Evolutionary conservation across 92 coral and sea anemone species (phyloP).

Genomic region (Porites lobata): DNA sequence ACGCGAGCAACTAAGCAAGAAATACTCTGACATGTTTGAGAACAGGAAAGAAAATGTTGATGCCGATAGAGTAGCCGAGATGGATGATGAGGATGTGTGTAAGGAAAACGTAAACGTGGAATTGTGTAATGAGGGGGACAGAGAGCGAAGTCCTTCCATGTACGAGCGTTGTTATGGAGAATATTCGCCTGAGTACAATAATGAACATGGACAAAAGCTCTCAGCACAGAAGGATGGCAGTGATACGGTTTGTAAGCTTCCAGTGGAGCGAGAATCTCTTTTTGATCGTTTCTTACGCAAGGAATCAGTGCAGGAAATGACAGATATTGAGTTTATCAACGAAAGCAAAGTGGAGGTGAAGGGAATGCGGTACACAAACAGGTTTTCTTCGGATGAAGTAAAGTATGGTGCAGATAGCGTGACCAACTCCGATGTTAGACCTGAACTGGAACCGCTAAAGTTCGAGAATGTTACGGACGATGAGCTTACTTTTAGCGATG

Average conservation of each 20-base stretch:
- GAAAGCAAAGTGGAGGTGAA: slow-evolving; percentile 80
- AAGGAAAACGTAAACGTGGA: slow-evolving; percentile 21
- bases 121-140: slow-evolving; percentile 26
- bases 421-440: slow-evolving; percentile 54
- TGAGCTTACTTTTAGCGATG: slow-evolving; percentile 76
- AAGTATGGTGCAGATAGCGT: slow-evolving; percentile 14
- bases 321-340: slow-evolving; percentile 88
- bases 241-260: slow-evolving; percentile 45
- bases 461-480: slow-evolving; percentile 95
- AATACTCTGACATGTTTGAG: slow-evolving; percentile 50
- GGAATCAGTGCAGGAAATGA: slow-evolving; percentile 69
- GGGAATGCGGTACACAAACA: slow-evolving; percentile 41
- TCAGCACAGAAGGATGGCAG: slow-evolving; percentile 49
- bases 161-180: slow-evolving; percentile 86
- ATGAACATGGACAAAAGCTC: slow-evolving; percentile 49
- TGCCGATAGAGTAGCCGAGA: slow-evolving; percentile 13
- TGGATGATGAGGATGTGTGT: not conserved
- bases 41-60: slow-evolving; percentile 24
- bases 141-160: slow-evolving; percentile 71
- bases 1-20: slow-evolving; percentile 83
- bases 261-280: slow-evolving; percentile 67
- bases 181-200: slow-evolving; percentile 60
- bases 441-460: slow-evolving; percentile 78
- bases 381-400: slow-evolving; percentile 6
- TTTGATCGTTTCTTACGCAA: slow-evolving; percentile 78